Conservation (phyloP, 2,113 vertebrate genomes). For the Pachycephala philippinensis region DNA sequence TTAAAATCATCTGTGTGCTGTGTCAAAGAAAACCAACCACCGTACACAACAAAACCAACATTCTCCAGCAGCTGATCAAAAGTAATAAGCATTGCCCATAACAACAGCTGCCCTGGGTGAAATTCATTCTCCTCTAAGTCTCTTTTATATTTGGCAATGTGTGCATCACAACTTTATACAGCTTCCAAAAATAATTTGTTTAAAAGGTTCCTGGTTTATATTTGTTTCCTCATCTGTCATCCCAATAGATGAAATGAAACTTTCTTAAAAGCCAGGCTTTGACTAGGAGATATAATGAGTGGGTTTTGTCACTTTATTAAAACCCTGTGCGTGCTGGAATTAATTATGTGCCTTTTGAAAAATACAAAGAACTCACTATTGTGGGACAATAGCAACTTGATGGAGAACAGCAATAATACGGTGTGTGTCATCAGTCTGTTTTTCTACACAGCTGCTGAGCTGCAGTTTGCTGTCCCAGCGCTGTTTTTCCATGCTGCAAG, state of each 20-base stretch:
- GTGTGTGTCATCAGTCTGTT: background rate
- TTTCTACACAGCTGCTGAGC: background rate
- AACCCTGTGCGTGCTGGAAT: background rate
- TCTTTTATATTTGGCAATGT: background rate
- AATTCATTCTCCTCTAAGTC: background rate
- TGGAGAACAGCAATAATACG: background rate
- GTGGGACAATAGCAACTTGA: background rate
- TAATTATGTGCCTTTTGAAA: slow-evolving; percentile 6
- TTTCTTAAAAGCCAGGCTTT: slow-evolving; percentile 27
- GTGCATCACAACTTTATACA: background rate
- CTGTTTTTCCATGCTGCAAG: background rate
- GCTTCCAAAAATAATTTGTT: slow-evolving; percentile 40
- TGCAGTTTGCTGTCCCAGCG: background rate
- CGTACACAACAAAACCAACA: background rate
- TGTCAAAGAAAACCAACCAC: background rate
- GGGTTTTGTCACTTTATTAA: slow-evolving; percentile 4
- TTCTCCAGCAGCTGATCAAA: background rate
- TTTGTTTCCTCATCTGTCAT: slow-evolving; percentile 40
- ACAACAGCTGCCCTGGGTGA: background rate
- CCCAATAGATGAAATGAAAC: background rate
- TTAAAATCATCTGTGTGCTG: background rate
- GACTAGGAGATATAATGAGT: background rate
- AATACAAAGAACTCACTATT: background rate
- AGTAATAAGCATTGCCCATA: background rate
- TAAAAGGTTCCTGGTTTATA: slow-evolving; percentile 14